A percentile compares a stretch with the other conserved stretches of the same genome.
Evolutionary conservation across 2,888 invertebrate genomes (phyloP).

Genomic region (Lasioglossum leucozonium): DNA sequence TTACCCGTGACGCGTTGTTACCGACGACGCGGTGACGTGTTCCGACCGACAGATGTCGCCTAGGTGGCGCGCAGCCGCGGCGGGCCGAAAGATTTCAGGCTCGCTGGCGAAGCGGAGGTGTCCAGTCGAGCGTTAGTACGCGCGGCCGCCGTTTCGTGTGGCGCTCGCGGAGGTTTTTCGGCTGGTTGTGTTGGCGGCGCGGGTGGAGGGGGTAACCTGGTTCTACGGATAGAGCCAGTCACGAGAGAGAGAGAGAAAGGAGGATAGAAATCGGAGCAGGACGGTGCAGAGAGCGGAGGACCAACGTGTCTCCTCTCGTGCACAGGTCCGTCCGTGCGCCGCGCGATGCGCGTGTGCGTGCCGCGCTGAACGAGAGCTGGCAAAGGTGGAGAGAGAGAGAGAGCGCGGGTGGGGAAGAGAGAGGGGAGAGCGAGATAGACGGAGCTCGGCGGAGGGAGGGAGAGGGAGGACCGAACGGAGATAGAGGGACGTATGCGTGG

Average conservation of each 20-base stretch:
- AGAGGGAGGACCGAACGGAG: constrained; percentile 12
- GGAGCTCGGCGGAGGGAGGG: too few relatives aligned
- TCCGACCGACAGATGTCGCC: constrained; percentile 46
- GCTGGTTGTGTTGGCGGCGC: constrained; percentile 6
- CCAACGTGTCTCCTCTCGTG: constrained; percentile 57
- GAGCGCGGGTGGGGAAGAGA: constrained; percentile 2
- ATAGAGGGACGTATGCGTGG: constrained; percentile 57
- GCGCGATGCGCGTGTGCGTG: constrained; percentile 43
- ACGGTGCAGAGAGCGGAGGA: constrained; percentile 61
- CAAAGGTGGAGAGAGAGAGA: neutral
- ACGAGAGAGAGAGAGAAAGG: constrained; percentile 51
- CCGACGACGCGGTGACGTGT: constrained; percentile 36
- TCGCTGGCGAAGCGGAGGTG: constrained; percentile 31
- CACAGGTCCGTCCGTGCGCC: constrained; percentile 43
- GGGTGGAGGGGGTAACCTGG: constrained; percentile 53
- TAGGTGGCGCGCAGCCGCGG: constrained; percentile 55
- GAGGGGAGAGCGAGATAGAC: neutral
- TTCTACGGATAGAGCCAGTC: constrained; percentile 39
- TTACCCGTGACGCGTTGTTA: constrained; percentile 49
- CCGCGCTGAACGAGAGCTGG: constrained; percentile 17
- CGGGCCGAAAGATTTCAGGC: constrained; percentile 13
- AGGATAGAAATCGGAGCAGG: constrained; percentile 54
- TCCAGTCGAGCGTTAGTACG: constrained; percentile 63
- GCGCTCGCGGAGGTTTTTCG: constrained; percentile 46
- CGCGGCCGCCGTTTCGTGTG: constrained; percentile 53